Evolutionary conservation across 2,113 vertebrate genomes (phyloP).

Genomic region (Ornithorhynchus anatinus): DNA sequence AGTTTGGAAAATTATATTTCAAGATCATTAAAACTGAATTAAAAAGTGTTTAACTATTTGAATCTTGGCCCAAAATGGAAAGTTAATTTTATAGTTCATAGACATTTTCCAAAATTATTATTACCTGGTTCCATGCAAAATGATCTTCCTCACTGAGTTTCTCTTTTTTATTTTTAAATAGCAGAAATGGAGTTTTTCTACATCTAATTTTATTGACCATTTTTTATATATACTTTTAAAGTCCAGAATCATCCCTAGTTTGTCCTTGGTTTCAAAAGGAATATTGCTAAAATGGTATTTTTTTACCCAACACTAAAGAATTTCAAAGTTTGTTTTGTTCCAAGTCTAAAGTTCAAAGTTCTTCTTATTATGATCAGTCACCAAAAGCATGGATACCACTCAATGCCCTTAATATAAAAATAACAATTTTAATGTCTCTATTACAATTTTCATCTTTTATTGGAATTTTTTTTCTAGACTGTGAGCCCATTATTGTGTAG

Average conservation of each 20-base stretch:
- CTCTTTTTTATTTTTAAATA: not conserved
- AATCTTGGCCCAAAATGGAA: not conserved
- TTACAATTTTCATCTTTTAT: not conserved
- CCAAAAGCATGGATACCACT: not conserved
- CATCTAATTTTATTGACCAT: not conserved
- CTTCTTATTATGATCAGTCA: constrained; percentile 10
- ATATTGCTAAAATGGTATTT: not conserved
- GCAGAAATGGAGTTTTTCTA: not conserved
- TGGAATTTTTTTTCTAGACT: too few relatives aligned
- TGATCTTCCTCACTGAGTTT: not conserved
- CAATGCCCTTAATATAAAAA: not conserved
- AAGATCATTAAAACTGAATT: too few relatives aligned
- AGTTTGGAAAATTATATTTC: too few relatives aligned
- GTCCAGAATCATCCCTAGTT: not conserved
- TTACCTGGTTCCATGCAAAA: too few relatives aligned
- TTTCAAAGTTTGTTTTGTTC: constrained; percentile 11
- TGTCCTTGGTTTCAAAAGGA: not conserved
- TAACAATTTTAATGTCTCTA: not conserved
- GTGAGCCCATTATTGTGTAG: too few relatives aligned
- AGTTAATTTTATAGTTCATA: not conserved
- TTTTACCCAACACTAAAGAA: not conserved
- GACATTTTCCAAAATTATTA: too few relatives aligned
- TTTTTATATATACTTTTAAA: not conserved
- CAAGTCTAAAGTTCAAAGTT: not conserved
- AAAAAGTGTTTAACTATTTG: not conserved